A percentile compares a stretch with the other conserved stretches of the same genome.
phyloP scores from a whole-genome alignment of 2,113 vertebrate species.

The Tragulus kanchil region DNA sequence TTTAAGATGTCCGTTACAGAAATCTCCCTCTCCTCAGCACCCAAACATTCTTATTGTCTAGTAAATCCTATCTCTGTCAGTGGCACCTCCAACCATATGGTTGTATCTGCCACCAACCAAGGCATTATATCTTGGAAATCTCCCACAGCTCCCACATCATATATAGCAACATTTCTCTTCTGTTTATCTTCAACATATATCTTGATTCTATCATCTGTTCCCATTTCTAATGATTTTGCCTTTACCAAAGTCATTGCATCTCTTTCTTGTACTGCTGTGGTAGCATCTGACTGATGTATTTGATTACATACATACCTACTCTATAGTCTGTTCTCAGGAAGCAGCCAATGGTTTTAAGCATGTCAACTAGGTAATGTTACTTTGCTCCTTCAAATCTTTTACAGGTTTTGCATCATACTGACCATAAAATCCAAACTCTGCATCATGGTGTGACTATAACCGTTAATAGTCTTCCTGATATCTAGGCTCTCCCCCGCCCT shows the following conservation, averaged over 20 bases:
- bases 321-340: background rate
- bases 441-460: background rate
- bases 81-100: background rate
- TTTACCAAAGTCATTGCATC: background rate
- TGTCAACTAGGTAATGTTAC: background rate
- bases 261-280: background rate
- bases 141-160: background rate
- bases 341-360: background rate
- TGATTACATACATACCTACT: background rate
- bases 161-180: conserved; percentile 6
- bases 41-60: conserved; percentile 39
- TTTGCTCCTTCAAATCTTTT: background rate
- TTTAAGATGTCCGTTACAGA: conserved; percentile 58
- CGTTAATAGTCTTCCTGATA: background rate
- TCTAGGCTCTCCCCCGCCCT: no score
- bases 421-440: background rate
- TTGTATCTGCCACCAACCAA: background rate
- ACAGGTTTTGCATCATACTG: background rate
- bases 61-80: conserved; percentile 24
- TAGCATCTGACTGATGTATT: background rate
- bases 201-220: background rate
- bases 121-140: conserved; percentile 15
- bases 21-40: conserved; percentile 23
- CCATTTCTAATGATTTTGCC: background rate
- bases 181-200: background rate